Conservation (phyloP, 2,113 vertebrate species). For the Eclectus roratus region DNA sequence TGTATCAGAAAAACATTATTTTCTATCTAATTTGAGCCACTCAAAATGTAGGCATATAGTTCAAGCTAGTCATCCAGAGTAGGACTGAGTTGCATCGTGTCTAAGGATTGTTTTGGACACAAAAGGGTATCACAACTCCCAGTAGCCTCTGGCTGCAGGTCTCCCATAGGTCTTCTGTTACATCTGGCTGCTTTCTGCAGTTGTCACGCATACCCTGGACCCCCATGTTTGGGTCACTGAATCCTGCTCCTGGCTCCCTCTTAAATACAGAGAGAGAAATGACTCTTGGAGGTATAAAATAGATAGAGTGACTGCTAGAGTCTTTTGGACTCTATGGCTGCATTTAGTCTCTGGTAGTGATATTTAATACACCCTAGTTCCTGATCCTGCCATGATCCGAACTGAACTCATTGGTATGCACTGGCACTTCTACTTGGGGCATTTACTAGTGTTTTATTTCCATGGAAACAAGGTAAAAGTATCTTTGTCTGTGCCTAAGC, state of each 20-base stretch:
- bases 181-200: background rate
- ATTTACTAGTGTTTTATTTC: background rate
- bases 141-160: background rate
- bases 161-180: background rate
- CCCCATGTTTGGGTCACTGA: rapidly evolving
- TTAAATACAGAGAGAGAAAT: background rate
- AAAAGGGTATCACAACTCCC: background rate
- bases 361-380: background rate
- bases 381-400: background rate
- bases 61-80: background rate
- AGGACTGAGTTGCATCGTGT: background rate
- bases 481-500: background rate
- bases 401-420: background rate
- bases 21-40: background rate
- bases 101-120: background rate
- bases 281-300: background rate
- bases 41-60: background rate
- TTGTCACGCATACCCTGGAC: background rate
- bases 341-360: background rate
- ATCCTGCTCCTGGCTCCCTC: background rate
- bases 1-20: background rate
- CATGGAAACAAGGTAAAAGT: background rate
- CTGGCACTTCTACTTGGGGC: background rate
- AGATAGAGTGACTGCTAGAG: background rate
- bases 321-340: background rate